Conservation (phyloP, 1,140 invertebrate genomes). For the Pentalonia nigronervosa region DNA sequence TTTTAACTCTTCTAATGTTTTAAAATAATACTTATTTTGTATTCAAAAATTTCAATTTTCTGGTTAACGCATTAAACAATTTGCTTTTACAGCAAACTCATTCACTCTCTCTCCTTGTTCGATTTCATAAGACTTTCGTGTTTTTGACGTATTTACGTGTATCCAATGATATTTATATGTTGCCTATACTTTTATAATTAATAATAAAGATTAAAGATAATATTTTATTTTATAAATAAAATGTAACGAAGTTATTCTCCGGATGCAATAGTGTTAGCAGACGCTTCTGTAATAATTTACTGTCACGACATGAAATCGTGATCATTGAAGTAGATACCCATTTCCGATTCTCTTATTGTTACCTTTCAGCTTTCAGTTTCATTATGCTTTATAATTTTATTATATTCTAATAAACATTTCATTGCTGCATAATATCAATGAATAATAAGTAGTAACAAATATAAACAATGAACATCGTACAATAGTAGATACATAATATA, state of each 20-base stretch:
- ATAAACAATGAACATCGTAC: not conserved
- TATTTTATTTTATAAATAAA: slow-evolving; percentile 23
- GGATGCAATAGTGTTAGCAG: not conserved
- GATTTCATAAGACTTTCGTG: not conserved
- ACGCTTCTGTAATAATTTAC: slow-evolving; percentile 36
- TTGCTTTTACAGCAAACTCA: not conserved
- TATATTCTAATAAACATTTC: not conserved
- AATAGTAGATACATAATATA: not conserved
- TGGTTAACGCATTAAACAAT: not conserved
- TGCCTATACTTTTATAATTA: not conserved
- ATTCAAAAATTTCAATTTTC: not conserved
- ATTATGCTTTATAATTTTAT: not conserved
- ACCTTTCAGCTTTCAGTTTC: slow-evolving; percentile 5
- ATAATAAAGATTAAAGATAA: not conserved
- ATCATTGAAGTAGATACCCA: not conserved
- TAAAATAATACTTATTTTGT: not conserved
- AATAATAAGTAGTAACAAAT: not conserved
- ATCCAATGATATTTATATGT: not conserved
- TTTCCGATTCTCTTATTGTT: slow-evolving; percentile 38
- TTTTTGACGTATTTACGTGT: not conserved
- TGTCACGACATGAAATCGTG: slow-evolving; percentile 36
- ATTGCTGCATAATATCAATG: not conserved
- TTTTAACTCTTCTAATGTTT: not conserved
- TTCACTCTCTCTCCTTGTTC: not conserved
- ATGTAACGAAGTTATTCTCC: not conserved